Percentiles rank a stretch among this genome's conserved stretches.
Evolutionary conservation across 1,140 invertebrate species (phyloP).

Genomic region (Proctacanthus coquilletti): DNA sequence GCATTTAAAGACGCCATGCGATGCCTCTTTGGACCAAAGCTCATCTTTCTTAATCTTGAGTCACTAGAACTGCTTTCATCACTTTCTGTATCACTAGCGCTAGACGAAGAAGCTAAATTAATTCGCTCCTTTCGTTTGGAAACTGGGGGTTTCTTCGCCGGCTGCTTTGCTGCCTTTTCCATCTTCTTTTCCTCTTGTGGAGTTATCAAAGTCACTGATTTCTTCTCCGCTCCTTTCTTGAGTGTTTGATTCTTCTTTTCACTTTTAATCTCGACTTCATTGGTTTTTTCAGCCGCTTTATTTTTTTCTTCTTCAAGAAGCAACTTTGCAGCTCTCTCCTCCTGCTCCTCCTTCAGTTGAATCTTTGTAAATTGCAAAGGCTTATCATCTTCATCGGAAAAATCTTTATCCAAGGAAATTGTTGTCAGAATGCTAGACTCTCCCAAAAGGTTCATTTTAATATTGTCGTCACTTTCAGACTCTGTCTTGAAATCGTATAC

Average conservation of each 20-base stretch:
- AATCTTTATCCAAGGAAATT: constrained; percentile 18
- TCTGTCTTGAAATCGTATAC: constrained; percentile 27
- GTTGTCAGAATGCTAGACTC: constrained; percentile 14
- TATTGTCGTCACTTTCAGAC: constrained; percentile 25
- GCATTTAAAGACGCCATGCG: constrained; percentile 79
- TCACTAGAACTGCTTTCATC: constrained; percentile 3
- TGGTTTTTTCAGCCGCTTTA: constrained; percentile 10
- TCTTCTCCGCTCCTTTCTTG: constrained; percentile 1
- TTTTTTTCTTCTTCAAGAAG: constrained; percentile 11
- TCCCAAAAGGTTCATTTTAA: constrained; percentile 20
- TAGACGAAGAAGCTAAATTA: too few relatives aligned
- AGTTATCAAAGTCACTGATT: not conserved
- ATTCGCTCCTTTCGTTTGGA: not conserved
- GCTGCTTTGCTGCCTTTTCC: not conserved
- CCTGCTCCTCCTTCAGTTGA: constrained; percentile 33
- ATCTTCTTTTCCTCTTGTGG: not conserved
- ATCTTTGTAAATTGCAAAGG: constrained; percentile 17
- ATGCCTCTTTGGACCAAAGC: constrained; percentile 53
- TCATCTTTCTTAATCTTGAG: constrained; percentile 8
- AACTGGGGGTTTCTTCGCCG: not conserved
- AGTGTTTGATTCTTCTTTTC: constrained; percentile 6
- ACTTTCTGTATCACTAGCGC: constrained; percentile 2
- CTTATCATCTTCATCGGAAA: constrained; percentile 25
- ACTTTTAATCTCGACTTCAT: constrained; percentile 14
- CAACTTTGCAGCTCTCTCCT: constrained; percentile 25